Percentiles rank a stretch among this genome's conserved stretches.
Conservation (phyloP, 2,888 invertebrate species). For the Cecidostiba fungosa region DNA sequence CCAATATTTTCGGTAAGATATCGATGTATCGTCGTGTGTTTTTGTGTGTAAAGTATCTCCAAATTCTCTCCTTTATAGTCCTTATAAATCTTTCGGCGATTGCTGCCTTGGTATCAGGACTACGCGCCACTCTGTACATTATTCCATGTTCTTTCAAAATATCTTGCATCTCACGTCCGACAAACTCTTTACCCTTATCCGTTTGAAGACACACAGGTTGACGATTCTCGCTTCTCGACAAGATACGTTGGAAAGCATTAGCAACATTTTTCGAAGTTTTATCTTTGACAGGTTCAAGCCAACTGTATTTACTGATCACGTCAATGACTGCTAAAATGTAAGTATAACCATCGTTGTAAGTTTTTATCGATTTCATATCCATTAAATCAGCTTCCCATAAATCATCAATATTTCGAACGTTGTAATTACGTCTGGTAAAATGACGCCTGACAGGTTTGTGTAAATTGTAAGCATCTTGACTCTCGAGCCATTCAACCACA, state of each 20-base stretch:
- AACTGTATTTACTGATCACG: no score
- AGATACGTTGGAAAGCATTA: no score
- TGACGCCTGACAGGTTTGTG: no score
- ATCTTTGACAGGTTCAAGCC: no score
- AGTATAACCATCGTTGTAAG: neutral
- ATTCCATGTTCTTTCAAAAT: neutral
- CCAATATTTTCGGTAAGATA: neutral
- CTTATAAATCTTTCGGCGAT: neutral
- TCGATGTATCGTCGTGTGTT: neutral
- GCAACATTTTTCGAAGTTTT: no score
- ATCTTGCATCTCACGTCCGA: neutral
- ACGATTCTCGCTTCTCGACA: neutral
- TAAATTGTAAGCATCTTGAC: no score
- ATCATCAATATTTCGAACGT: no score
- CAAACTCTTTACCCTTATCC: neutral
- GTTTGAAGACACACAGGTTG: neutral
- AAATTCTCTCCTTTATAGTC: neutral
- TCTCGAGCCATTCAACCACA: no score
- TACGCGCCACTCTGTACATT: neutral
- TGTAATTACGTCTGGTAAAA: neutral
- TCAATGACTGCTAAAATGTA: no score
- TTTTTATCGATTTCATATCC: no score
- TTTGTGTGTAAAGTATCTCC: neutral
- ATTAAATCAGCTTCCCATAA: no score
- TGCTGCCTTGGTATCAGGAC: neutral